Percentiles rank a stretch among this genome's conserved stretches.
Evolutionary conservation across 1,140 invertebrate genomes (phyloP).

Genomic region (Euglossa dilemma): DNA sequence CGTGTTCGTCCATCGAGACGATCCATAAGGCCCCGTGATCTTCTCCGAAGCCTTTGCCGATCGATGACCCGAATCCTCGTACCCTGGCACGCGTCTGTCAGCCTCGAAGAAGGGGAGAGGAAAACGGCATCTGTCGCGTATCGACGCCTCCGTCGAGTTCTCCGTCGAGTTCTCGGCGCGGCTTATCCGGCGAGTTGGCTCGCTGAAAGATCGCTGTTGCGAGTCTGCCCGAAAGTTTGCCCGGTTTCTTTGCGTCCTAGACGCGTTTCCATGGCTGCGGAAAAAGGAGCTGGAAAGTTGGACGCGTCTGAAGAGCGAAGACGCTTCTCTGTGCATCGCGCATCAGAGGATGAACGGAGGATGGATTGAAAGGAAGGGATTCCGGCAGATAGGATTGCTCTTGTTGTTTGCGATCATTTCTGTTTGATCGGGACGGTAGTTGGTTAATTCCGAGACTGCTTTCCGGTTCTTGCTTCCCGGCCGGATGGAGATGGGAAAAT

Average conservation of each 20-base stretch:
- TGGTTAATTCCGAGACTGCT: constrained; percentile 4
- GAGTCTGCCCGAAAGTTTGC: background rate
- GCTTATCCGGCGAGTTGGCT: background rate
- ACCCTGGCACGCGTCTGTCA: too few species aligned
- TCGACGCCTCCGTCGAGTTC: background rate
- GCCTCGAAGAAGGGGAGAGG: too few species aligned
- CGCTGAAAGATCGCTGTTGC: background rate
- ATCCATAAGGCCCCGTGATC: constrained; percentile 6
- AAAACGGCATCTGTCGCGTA: background rate
- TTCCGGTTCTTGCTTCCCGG: background rate
- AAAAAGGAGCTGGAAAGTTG: background rate
- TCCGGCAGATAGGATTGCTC: background rate
- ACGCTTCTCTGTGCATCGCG: background rate
- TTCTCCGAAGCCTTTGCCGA: background rate
- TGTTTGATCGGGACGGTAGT: background rate
- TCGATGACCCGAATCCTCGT: constrained; percentile 6
- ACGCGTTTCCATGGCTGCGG: background rate
- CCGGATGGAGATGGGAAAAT: background rate
- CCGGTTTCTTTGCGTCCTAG: background rate
- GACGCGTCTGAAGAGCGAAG: background rate
- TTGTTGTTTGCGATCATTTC: background rate
- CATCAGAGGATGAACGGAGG: too few species aligned
- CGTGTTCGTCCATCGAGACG: background rate
- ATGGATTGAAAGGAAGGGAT: background rate
- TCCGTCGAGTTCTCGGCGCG: background rate